Conservation (phyloP, 92 coral and sea anemone species). For the Desmophyllum pertusum region DNA sequence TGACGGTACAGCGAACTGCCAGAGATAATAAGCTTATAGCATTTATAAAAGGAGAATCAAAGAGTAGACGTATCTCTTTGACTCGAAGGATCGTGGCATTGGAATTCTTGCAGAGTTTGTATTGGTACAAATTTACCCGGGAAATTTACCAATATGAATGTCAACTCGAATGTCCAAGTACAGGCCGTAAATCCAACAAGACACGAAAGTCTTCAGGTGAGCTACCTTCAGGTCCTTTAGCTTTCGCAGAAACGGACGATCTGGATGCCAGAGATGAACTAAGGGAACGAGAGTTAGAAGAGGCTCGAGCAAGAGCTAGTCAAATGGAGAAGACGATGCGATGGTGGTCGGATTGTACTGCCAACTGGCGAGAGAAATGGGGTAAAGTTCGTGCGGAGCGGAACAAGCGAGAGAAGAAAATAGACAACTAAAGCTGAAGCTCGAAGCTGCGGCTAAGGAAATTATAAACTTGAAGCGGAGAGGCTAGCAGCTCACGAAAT, state of each 20-base stretch:
- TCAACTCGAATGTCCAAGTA: constrained; percentile 2
- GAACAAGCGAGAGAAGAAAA: constrained; percentile 94
- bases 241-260: constrained; percentile 55
- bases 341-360: constrained; percentile 99
- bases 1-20: background rate
- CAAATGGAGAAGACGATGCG: constrained; percentile 99
- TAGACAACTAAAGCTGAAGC: constrained; percentile 78
- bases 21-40: background rate
- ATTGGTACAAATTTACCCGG: background rate
- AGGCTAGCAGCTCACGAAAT: constrained; percentile 72
- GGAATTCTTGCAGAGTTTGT: constrained; percentile 7
- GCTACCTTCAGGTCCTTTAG: constrained; percentile 18
- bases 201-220: constrained; percentile 29
- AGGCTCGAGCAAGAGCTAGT: constrained; percentile 93
- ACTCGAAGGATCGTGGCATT: background rate
- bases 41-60: background rate
- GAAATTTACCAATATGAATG: constrained; percentile 45
- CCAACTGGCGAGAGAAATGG: constrained; percentile 99
- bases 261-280: constrained; percentile 81
- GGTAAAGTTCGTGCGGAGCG: constrained; percentile 95
- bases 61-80: background rate
- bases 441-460: constrained; percentile 85
- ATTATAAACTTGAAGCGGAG: constrained; percentile 83
- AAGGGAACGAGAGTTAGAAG: constrained; percentile 89
- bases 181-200: constrained; percentile 31